Percentiles rank a stretch among this genome's conserved stretches.
These are phyloP conservation scores for Liodrosophila aerea DNA, from an alignment of 2,888 invertebrate species.

Conservation along the genomic window DNA sequence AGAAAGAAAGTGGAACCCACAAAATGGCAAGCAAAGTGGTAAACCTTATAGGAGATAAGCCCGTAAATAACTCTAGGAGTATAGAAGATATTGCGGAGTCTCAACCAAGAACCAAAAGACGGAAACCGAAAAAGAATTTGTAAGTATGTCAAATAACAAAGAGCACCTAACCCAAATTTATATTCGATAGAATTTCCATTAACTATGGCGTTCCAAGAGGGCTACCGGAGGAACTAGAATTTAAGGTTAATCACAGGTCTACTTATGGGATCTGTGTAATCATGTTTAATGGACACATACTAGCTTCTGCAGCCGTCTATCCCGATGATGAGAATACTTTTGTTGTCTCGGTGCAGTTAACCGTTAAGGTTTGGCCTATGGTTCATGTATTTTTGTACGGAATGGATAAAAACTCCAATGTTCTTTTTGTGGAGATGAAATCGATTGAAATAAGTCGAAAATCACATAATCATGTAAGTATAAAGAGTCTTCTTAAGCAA, in stretches of 20 bases:
- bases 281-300: conserved; percentile 26
- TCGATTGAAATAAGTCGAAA: conserved; percentile 8
- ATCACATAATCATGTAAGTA: conserved; percentile 18
- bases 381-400: conserved; percentile 22
- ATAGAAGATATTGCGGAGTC: no score
- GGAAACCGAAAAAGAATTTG: neutral
- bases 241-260: conserved; percentile 2
- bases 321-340: conserved; percentile 12
- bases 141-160: conserved; percentile 7
- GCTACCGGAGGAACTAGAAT: neutral
- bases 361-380: conserved; percentile 23
- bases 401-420: conserved; percentile 2
- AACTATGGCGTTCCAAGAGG: conserved; percentile 5
- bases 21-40: neutral
- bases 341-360: conserved; percentile 5
- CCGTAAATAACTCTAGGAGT: no score
- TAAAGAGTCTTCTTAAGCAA: no score
- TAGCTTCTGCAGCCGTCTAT: neutral
- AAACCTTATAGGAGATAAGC: no score
- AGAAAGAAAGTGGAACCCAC: neutral
- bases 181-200: conserved; percentile 7
- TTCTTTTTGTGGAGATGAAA: conserved; percentile 5
- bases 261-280: conserved; percentile 19
- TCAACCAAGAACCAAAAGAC: no score
- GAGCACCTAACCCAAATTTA: neutral